phyloP scores from a whole-genome alignment of 1,140 invertebrate genomes.

The Aphaenogaster ashmeadi region DNA sequence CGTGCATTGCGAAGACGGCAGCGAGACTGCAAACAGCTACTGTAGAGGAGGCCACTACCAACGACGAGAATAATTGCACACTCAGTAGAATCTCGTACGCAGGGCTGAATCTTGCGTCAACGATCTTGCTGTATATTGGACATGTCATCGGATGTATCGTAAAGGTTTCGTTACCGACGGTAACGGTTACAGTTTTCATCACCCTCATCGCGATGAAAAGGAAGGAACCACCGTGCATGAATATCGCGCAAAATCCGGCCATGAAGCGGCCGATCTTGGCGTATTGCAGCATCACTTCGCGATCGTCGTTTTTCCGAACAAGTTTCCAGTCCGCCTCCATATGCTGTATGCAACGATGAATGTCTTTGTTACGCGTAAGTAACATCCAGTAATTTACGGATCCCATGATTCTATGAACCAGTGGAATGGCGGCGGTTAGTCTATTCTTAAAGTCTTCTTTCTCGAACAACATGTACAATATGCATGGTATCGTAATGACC shows the following conservation, averaged over 20 bases:
- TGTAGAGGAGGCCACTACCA: conserved; percentile 28
- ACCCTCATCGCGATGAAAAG: conserved; percentile 53
- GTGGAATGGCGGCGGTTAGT: conserved; percentile 73
- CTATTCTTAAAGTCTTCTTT: conserved; percentile 66
- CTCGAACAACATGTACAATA: conserved; percentile 66
- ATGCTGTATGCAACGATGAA: conserved; percentile 73
- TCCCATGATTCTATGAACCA: conserved; percentile 77
- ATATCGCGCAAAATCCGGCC: conserved; percentile 17
- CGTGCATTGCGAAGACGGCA: conserved; percentile 57
- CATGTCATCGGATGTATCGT: conserved; percentile 58
- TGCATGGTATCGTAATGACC: background rate
- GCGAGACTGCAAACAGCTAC: conserved; percentile 61
- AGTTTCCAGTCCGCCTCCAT: conserved; percentile 76
- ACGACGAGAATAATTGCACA: conserved; percentile 41
- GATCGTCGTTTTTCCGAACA: background rate
- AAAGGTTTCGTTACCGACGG: conserved; percentile 62
- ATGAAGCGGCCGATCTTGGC: conserved; percentile 48
- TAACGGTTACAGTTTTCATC: background rate
- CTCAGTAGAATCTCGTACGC: conserved; percentile 69
- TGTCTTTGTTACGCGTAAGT: conserved; percentile 55
- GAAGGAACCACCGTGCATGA: conserved; percentile 42
- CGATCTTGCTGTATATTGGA: conserved; percentile 58
- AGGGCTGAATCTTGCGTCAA: conserved; percentile 64
- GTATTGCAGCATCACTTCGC: conserved; percentile 49
- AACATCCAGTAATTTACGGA: conserved; percentile 74